phyloP scores from a whole-genome alignment of 2,113 vertebrate species.

The Anser brachyrhynchus region DNA sequence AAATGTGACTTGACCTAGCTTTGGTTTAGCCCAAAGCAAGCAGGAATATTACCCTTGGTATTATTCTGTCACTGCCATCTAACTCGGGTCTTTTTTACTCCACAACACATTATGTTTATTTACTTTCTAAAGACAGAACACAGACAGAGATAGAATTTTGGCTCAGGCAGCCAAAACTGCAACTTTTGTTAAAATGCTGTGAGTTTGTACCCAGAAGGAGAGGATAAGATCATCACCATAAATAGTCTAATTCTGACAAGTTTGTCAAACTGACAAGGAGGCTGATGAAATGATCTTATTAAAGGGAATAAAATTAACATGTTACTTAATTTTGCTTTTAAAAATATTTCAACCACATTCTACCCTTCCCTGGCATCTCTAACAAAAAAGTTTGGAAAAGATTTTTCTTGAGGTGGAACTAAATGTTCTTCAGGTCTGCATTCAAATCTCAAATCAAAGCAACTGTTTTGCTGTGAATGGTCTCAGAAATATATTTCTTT shows the following conservation, averaged over 20 bases:
- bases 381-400: neutral
- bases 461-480: neutral
- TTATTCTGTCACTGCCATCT: neutral
- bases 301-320: neutral
- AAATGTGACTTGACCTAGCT: neutral
- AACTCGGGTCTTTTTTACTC: neutral
- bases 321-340: neutral
- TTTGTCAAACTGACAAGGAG: neutral
- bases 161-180: neutral
- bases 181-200: neutral
- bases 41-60: neutral
- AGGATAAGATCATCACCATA: neutral
- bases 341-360: neutral
- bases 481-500: neutral
- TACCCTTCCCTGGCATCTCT: neutral
- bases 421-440: neutral
- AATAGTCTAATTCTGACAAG: neutral
- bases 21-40: neutral
- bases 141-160: neutral
- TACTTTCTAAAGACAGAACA: neutral
- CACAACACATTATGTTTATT: neutral
- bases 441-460: neutral
- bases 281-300: neutral
- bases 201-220: neutral
- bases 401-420: neutral